These are phyloP conservation scores for Pteria penguin DNA, from an alignment of 2,888 invertebrate genomes.

Conservation along the genomic window DNA sequence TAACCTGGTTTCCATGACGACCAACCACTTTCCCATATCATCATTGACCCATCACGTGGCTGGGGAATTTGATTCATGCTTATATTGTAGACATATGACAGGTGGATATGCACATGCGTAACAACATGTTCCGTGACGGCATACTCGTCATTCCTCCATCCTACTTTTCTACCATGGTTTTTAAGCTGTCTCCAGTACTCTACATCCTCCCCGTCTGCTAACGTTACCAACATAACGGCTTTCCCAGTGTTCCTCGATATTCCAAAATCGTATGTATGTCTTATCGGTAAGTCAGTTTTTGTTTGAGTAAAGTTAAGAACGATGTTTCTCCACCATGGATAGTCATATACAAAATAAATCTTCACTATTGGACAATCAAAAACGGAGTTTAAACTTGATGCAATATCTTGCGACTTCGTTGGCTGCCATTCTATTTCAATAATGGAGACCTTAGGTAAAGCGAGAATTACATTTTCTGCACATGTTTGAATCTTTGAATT, in stretches of 20 bases:
- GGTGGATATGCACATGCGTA: conserved; percentile 31
- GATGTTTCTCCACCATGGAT: conserved; percentile 33
- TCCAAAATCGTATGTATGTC: conserved; percentile 34
- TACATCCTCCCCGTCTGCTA: conserved; percentile 10
- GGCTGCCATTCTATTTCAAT: background rate
- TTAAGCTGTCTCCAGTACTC: background rate
- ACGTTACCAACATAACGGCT: conserved; percentile 26
- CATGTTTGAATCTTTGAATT: background rate
- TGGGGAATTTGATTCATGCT: conserved; percentile 23
- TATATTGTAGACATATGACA: conserved; percentile 35
- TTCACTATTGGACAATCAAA: conserved; percentile 25
- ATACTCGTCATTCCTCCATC: conserved; percentile 21
- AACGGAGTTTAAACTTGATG: background rate
- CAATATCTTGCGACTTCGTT: background rate
- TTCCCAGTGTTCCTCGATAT: conserved; percentile 20
- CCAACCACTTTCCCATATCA: background rate
- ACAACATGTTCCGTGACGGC: conserved; percentile 37
- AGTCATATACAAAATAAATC: conserved; percentile 33
- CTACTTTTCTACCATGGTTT: conserved; percentile 1
- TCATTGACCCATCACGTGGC: conserved; percentile 32
- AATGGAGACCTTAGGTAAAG: background rate
- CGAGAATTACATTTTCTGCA: background rate
- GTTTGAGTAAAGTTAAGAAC: background rate
- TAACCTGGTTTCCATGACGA: background rate
- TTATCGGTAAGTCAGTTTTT: conserved; percentile 32